A percentile compares a stretch with the other conserved stretches of the same genome.
These are phyloP conservation scores for Xerus rutilus DNA, from an alignment of 2,797 vertebrate genomes.

Conservation along the genomic window DNA sequence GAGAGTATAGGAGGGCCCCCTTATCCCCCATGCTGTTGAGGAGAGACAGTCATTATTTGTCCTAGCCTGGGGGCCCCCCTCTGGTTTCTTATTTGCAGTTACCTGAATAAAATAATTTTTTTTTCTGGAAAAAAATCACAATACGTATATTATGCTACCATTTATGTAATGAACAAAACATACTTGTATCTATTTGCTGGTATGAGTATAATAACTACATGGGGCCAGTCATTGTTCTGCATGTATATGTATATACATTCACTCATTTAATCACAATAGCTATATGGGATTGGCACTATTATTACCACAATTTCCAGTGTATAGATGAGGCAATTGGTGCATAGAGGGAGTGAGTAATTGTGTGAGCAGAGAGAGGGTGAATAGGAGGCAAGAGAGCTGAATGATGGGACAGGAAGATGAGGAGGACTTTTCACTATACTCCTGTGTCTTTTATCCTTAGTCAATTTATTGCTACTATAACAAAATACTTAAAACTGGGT, in stretches of 20 bases:
- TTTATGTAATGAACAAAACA: not conserved
- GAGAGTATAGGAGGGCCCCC: not conserved
- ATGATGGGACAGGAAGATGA: not conserved
- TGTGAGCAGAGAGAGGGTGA: no score
- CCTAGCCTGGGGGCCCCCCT: slow-evolving; percentile 43
- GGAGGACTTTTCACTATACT: not conserved
- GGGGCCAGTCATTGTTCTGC: not conserved
- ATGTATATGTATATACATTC: not conserved
- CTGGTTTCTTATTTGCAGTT: slow-evolving; percentile 87
- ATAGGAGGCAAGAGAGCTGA: not conserved
- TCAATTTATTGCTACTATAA: not conserved
- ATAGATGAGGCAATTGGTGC: not conserved
- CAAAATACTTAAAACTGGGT: not conserved
- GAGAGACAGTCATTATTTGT: slow-evolving; percentile 37
- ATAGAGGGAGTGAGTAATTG: not conserved
- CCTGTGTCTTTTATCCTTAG: not conserved
- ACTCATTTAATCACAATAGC: not conserved
- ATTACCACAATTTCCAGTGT: not conserved
- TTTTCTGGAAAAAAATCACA: slow-evolving; percentile 79
- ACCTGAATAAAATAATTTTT: slow-evolving; percentile 86
- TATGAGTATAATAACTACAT: not conserved
- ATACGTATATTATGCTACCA: not conserved
- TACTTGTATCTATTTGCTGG: no score
- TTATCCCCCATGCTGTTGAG: slow-evolving; percentile 27
- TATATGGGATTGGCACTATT: not conserved